Evolutionary conservation across 53 echinoderm and acorn worm genomes (phyloP).

Genomic region (Mesocentrotus franciscanus): DNA sequence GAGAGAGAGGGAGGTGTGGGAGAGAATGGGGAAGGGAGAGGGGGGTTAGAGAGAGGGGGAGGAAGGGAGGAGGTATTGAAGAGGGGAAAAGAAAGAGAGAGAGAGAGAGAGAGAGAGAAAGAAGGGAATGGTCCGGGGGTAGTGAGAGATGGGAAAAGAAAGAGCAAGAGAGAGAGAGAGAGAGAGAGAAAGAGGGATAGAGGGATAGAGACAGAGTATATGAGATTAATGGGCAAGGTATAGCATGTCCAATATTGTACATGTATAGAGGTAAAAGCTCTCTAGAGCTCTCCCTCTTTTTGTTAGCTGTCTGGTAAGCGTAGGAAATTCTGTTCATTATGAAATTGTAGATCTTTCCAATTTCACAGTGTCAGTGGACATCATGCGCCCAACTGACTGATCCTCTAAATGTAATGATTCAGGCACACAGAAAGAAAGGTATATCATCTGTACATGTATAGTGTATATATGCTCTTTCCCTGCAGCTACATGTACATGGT

Average conservation of each 20-base stretch:
- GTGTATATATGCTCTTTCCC: neutral
- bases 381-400: neutral
- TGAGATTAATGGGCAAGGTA: too few species aligned
- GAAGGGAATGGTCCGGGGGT: too few species aligned
- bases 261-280: too few species aligned
- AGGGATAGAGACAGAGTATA: neutral
- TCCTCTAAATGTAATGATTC: neutral
- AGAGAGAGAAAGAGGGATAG: neutral
- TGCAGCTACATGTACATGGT: neutral
- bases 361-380: neutral
- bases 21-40: neutral
- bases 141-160: neutral
- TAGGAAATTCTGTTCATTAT: neutral
- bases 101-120: neutral
- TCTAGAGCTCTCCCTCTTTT: too few species aligned
- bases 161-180: neutral
- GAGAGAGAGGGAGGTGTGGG: neutral
- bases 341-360: neutral
- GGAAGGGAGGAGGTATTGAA: neutral
- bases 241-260: too few species aligned
- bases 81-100: neutral
- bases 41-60: neutral
- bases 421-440: conserved; percentile 6
- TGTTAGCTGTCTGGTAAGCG: too few species aligned
- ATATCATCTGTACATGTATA: neutral